Evolutionary conservation across 2,888 invertebrate genomes (phyloP).

Genomic region (Cecidostiba fungosa): DNA sequence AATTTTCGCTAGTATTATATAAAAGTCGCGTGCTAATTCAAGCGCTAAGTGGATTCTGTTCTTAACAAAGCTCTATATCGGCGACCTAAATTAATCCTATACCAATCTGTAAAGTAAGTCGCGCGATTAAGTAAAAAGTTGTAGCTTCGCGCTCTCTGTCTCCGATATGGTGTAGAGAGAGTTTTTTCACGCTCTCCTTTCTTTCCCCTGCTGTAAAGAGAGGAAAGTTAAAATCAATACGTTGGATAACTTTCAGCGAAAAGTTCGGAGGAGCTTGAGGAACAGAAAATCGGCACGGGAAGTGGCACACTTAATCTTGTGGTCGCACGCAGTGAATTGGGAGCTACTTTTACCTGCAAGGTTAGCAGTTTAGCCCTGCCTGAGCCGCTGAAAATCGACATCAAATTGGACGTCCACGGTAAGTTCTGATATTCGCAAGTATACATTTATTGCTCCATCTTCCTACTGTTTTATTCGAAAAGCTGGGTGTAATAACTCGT

Average conservation of each 20-base stretch:
- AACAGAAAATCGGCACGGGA: constrained; percentile 85
- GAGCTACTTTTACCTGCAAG: constrained; percentile 87
- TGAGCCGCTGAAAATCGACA: constrained; percentile 83
- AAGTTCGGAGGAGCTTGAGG: constrained; percentile 81
- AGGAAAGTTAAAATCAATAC: constrained; percentile 36
- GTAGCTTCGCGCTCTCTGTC: background rate
- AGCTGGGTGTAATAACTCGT: background rate
- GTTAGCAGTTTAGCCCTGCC: constrained; percentile 87
- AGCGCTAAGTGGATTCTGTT: background rate
- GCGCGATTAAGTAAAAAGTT: constrained; percentile 11
- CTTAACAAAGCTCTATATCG: background rate
- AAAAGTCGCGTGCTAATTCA: background rate
- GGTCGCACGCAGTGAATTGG: constrained; percentile 87
- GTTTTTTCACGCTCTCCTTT: background rate
- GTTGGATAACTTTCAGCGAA: constrained; percentile 79
- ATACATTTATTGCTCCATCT: background rate
- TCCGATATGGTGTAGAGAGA: background rate
- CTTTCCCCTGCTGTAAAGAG: background rate
- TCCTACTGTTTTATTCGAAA: background rate
- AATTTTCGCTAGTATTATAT: no score
- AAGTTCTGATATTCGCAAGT: constrained; percentile 78
- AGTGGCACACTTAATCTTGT: constrained; percentile 85
- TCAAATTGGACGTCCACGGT: constrained; percentile 89
- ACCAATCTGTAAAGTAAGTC: constrained; percentile 6
- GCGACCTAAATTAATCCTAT: background rate